These are phyloP conservation scores for Dromius quadrimaculatus DNA, from an alignment of 2,888 invertebrate genomes.

Conservation along the genomic window DNA sequence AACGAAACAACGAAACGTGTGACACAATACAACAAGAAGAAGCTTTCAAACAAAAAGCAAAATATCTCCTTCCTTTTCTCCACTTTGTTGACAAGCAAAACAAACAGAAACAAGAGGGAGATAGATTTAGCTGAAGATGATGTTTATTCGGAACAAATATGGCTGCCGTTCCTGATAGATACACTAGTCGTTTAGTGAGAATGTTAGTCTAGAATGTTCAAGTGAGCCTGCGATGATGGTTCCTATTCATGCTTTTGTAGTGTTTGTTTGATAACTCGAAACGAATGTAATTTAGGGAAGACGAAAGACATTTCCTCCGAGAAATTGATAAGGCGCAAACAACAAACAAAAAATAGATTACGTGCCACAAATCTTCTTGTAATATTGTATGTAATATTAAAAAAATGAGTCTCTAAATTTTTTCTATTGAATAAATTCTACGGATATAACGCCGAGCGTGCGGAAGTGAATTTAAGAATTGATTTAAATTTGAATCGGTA, in stretches of 20 bases:
- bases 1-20: conserved; percentile 30
- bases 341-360: too few species aligned
- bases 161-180: conserved; percentile 23
- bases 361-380: too few species aligned
- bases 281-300: conserved; percentile 2
- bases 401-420: too few species aligned
- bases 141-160: conserved; percentile 26
- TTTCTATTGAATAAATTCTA: too few species aligned
- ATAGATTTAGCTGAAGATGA: not conserved
- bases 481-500: too few species aligned
- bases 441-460: too few species aligned
- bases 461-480: too few species aligned
- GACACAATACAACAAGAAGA: conserved; percentile 31
- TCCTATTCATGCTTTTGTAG: not conserved
- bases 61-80: conserved; percentile 20
- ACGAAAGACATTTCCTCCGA: too few species aligned
- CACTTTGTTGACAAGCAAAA: not conserved
- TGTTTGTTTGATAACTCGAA: conserved; percentile 12
- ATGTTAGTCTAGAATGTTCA: conserved; percentile 6
- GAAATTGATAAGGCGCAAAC: too few species aligned
- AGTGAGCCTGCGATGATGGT: not conserved
- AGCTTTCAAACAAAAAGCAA: conserved; percentile 17
- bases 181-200: not conserved
- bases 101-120: conserved; percentile 15
- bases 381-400: too few species aligned